These are phyloP conservation scores for Epinephelus moara DNA, from an alignment of 2,113 vertebrate genomes.

Conservation along the genomic window DNA sequence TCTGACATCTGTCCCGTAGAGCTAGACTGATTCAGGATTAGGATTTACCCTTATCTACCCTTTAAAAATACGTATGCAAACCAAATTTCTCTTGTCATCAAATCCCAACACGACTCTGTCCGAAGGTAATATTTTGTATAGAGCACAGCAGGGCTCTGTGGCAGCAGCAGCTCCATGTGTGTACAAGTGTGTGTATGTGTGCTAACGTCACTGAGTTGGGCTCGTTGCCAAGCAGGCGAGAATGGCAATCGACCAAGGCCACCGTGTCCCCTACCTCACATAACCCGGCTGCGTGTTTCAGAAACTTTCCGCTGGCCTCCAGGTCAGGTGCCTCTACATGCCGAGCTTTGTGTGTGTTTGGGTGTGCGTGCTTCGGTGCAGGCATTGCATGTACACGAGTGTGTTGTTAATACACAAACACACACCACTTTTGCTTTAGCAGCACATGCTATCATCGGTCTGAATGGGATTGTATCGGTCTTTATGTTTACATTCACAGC, in stretches of 20 bases:
- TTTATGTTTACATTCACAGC: background rate
- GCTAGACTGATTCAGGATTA: background rate
- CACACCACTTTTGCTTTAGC: background rate
- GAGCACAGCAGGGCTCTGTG: background rate
- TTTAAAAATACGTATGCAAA: background rate
- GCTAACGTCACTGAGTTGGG: slow-evolving; percentile 28
- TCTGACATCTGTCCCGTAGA: background rate
- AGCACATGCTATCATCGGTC: background rate
- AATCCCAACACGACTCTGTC: background rate
- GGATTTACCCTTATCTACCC: background rate
- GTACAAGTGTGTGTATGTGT: background rate
- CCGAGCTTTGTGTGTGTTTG: slow-evolving; percentile 9
- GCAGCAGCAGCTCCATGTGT: slow-evolving; percentile 3
- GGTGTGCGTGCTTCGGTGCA: background rate
- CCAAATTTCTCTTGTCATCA: background rate
- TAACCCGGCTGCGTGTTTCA: slow-evolving; percentile 53
- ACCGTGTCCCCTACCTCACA: slow-evolving; percentile 55
- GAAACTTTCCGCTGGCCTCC: slow-evolving; percentile 71
- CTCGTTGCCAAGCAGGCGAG: slow-evolving; percentile 59
- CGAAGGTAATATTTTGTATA: background rate
- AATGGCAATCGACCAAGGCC: slow-evolving; percentile 52
- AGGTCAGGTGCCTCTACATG: slow-evolving; percentile 49
- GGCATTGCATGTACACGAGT: background rate
- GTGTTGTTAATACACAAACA: background rate
- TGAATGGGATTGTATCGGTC: background rate